Evolutionary conservation across 1,140 invertebrate genomes (phyloP).

Genomic region (Eurytemora carolleeae): DNA sequence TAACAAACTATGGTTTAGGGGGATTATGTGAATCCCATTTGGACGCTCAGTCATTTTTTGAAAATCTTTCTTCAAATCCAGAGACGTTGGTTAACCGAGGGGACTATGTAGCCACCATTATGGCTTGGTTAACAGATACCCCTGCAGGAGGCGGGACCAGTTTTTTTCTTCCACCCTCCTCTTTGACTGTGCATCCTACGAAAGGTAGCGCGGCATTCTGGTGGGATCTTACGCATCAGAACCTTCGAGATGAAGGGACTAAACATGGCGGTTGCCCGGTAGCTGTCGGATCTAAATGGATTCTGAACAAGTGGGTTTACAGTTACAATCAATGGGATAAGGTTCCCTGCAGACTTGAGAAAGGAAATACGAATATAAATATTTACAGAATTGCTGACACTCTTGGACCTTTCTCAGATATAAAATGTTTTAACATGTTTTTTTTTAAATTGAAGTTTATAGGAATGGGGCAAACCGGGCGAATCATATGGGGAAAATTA

Average conservation of each 20-base stretch:
- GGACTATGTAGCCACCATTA: conserved; percentile 9
- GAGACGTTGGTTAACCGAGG: background rate
- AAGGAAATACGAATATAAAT: no score
- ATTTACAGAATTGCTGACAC: no score
- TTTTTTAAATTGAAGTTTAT: no score
- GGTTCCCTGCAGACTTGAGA: conserved; percentile 1
- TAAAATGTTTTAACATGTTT: no score
- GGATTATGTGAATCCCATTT: conserved; percentile 10
- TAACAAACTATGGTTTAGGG: conserved; percentile 11
- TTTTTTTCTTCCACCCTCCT: background rate
- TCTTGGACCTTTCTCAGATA: no score
- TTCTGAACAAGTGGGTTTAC: conserved; percentile 14
- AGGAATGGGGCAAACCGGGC: no score
- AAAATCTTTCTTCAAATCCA: background rate
- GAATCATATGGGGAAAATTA: no score
- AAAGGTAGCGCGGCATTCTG: conserved; percentile 11
- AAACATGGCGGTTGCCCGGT: conserved; percentile 10
- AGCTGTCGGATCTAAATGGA: conserved; percentile 8
- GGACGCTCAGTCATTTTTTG: background rate
- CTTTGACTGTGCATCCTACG: background rate
- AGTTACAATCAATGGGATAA: conserved; percentile 9
- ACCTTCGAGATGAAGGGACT: background rate
- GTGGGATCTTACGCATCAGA: background rate
- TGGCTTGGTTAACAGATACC: conserved; percentile 10
- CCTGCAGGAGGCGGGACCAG: conserved; percentile 1